Evolutionary conservation across 1,140 invertebrate genomes (phyloP).

Genomic region (Brachionus plicatilis): DNA sequence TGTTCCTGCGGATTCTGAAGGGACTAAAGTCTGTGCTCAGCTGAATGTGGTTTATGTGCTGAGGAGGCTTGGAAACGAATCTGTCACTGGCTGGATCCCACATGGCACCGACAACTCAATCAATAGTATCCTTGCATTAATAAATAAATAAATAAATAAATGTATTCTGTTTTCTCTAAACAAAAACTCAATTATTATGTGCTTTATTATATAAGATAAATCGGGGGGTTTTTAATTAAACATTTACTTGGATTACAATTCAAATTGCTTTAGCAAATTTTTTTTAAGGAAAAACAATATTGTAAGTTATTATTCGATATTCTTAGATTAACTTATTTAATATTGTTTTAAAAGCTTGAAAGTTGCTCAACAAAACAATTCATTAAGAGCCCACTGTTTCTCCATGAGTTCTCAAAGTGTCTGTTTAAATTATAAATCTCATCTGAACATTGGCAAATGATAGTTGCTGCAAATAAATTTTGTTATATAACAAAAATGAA

Average conservation of each 20-base stretch:
- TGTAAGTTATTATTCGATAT: slow-evolving; percentile 4
- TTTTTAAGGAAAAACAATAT: not conserved
- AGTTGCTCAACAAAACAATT: slow-evolving; percentile 1
- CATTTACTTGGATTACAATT: slow-evolving; percentile 15
- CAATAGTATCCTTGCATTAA: not conserved
- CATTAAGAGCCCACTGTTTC: slow-evolving; percentile 3
- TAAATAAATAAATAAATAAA: not conserved
- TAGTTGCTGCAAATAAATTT: slow-evolving; percentile 30
- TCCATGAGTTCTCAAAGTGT: not conserved
- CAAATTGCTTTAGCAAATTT: slow-evolving; percentile 1
- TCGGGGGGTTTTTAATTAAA: not conserved
- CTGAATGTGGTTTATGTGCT: not conserved
- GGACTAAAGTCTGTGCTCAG: not conserved
- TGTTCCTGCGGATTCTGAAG: not conserved
- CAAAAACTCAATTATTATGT: not conserved
- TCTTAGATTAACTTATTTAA: not conserved
- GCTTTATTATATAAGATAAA: not conserved
- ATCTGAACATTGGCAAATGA: not conserved
- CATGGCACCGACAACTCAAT: not conserved
- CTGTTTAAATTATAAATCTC: slow-evolving; percentile 14
- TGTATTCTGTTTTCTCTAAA: not conserved
- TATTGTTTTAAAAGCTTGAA: slow-evolving; percentile 1
- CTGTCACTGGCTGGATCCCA: not conserved
- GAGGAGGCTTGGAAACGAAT: not conserved
- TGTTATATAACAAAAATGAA: not conserved